These are phyloP conservation scores for Ovibos moschatus DNA, from an alignment of 2,113 vertebrate genomes.

Conservation along the genomic window DNA sequence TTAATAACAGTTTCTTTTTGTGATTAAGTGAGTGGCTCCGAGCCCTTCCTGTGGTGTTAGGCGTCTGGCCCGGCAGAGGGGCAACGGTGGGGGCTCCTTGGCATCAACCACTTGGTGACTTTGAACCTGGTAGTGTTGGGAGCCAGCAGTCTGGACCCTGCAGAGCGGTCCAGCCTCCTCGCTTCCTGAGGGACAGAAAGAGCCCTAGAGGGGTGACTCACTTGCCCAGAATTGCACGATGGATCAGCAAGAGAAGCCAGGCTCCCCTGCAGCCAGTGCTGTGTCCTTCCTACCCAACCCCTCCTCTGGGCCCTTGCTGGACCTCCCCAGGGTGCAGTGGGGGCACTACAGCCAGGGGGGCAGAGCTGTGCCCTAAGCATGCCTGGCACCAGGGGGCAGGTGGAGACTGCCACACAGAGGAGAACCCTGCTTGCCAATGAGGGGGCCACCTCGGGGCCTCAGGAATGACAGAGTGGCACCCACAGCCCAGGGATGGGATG, in stretches of 20 bases:
- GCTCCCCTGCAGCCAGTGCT: background rate
- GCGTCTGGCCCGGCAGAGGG: slow-evolving; percentile 15
- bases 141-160: background rate
- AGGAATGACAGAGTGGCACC: background rate
- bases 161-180: background rate
- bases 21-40: slow-evolving; percentile 80
- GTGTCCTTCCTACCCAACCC: background rate
- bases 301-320: background rate
- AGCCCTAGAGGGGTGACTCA: background rate
- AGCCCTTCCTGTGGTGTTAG: slow-evolving; percentile 58
- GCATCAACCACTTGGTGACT: slow-evolving; percentile 68
- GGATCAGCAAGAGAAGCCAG: background rate
- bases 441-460: background rate
- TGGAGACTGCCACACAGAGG: background rate
- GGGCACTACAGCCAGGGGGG: background rate
- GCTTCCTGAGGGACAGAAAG: slow-evolving; percentile 3
- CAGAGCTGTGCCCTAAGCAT: background rate
- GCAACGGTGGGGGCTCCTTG: background rate
- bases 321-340: background rate
- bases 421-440: background rate
- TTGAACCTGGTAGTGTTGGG: slow-evolving; percentile 61
- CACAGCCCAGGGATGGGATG: background rate
- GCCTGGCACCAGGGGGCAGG: slow-evolving; percentile 39
- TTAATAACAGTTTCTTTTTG: slow-evolving; percentile 83
- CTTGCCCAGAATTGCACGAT: background rate